Base-by-base conservation (phyloP, 2,797 vertebrate species). In the Benthosema pterotum region DNA sequence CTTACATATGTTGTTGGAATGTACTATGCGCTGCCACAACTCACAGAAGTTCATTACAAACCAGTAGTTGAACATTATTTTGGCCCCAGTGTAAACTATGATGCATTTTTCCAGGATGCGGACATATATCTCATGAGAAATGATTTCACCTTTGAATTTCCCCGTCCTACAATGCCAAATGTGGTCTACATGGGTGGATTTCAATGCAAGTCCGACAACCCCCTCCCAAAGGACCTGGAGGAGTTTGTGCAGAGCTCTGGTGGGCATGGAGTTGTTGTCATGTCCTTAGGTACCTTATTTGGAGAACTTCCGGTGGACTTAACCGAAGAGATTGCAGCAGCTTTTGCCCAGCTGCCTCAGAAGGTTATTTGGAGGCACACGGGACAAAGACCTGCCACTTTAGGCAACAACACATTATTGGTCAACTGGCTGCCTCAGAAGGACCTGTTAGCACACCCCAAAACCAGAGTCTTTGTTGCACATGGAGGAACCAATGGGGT, bases 71-170 rank as follows among this genome's bases (percentile, higher is more conserved):
- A 71, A 3, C 84, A 22, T 11, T 67, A 88, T 58, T 89, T 88
- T 0, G 85, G 88, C 16, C 67, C 63, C 1, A 66, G 83, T 0
- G 52, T 89, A 0, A 46, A 88, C 67, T 87, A 89, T 72, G 85
- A 85, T 72, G 84, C 85, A 71, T 65, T 89, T 57, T 79, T 90
- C 49, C 86, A 88, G 51, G 47, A 70, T 0, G 89, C 88, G 0
- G 88, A 92, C 72, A 88, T 92, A 57, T 90, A 87, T 79, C 67
- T 92, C 12, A 89, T 91, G 87, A 87, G 88, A 50, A 87, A 80
- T 0, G 90, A 91, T 61, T 91, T 90, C 42, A 79, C 75, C 1
- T 88, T 91, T 14, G 90, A 90, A 49, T 91, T 83, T 38, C 88
- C 89, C 0, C 70, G 87, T 13, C 89, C 88, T 7, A 91, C 87